These are phyloP conservation scores for Camelus dromedarius DNA, from an alignment of 2,113 vertebrate species.

Conservation along the genomic window DNA sequence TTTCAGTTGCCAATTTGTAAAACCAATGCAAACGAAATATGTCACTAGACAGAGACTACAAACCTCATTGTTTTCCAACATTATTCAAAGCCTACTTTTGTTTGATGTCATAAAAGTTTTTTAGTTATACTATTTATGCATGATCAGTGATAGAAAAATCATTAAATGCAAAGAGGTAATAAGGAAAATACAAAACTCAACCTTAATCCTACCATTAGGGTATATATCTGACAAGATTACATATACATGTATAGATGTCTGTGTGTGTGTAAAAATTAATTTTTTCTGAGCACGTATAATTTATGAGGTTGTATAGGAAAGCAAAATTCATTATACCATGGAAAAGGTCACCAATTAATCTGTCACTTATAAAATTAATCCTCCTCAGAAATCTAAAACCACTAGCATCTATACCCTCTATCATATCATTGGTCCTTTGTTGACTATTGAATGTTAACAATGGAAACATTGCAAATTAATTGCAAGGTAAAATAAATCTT, in stretches of 20 bases:
- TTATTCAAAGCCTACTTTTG: constrained; percentile 26
- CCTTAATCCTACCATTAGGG: neutral
- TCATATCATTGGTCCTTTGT: neutral
- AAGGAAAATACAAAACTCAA: constrained; percentile 21
- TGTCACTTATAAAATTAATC: neutral
- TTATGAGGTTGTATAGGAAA: neutral
- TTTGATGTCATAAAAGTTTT: neutral
- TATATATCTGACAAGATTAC: neutral
- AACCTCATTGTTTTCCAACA: neutral
- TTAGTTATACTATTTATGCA: neutral
- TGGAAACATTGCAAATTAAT: neutral
- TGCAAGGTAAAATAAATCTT: neutral
- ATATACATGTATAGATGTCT: neutral
- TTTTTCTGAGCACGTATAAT: neutral
- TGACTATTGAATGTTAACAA: neutral
- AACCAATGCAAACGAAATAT: constrained; percentile 23
- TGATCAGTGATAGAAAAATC: neutral
- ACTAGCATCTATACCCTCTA: neutral
- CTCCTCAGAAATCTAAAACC: neutral
- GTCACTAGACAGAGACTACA: neutral
- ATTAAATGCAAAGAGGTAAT: neutral
- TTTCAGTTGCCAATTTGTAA: constrained; percentile 7
- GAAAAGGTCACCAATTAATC: neutral
- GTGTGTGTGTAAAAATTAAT: neutral
- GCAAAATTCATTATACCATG: neutral